phyloP scores from a whole-genome alignment of 2,113 vertebrate genomes.

The Ramphastos sulfuratus region DNA sequence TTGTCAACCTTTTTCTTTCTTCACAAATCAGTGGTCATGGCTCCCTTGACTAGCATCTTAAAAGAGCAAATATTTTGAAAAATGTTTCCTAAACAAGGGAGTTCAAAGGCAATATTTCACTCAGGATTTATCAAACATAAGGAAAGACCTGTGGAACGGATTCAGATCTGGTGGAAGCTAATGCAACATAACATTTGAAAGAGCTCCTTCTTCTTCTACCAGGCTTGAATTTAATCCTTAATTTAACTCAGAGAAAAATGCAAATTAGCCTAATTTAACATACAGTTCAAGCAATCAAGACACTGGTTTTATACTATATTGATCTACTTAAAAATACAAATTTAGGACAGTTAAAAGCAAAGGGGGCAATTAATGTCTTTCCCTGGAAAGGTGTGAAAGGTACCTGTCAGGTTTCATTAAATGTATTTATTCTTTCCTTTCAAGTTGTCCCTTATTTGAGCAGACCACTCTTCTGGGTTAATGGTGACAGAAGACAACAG shows the following conservation, averaged over 20 bases:
- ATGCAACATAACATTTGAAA: not conserved
- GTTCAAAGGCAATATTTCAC: not conserved
- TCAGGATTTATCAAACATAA: not conserved
- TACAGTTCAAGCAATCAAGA: constrained; percentile 59
- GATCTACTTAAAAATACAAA: constrained; percentile 64
- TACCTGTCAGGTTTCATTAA: constrained; percentile 65
- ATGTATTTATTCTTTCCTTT: constrained; percentile 60
- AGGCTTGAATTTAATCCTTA: constrained; percentile 20
- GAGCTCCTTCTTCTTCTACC: not conserved
- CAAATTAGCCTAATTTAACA: constrained; percentile 62
- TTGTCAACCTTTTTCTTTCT: not conserved
- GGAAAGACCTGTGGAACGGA: not conserved
- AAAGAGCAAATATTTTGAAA: not conserved
- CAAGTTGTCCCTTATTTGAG: constrained; percentile 55
- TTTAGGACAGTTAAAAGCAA: constrained; percentile 62
- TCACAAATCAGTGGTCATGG: not conserved
- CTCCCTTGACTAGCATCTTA: not conserved
- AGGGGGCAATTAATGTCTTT: constrained; percentile 67
- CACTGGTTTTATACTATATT: constrained; percentile 50
- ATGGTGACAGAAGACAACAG: constrained; percentile 42
- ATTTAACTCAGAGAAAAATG: constrained; percentile 60
- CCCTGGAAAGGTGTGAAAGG: constrained; percentile 57
- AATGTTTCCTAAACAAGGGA: not conserved
- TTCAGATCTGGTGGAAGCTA: not conserved
- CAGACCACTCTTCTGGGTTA: constrained; percentile 42